phyloP scores from a whole-genome alignment of 2,888 invertebrate species.

The Aspidiotus destructor region DNA sequence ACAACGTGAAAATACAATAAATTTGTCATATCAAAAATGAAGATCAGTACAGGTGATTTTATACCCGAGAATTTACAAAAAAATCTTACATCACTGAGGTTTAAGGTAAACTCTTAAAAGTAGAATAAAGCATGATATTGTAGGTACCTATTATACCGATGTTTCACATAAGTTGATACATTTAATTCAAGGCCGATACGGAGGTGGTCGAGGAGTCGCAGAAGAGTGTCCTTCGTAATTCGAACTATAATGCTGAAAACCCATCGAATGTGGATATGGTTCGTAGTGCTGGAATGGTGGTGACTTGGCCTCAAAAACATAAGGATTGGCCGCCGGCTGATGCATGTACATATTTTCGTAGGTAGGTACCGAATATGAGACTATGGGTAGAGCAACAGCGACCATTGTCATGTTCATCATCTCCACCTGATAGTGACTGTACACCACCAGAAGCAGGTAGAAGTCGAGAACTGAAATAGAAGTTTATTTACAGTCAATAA shows the following conservation, averaged over 20 bases:
- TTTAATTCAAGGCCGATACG: neutral
- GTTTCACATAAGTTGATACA: too few relatives aligned
- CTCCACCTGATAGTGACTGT: neutral
- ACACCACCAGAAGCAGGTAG: neutral
- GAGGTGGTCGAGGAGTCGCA: neutral
- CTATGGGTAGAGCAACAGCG: neutral
- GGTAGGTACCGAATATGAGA: neutral
- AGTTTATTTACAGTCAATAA: too few relatives aligned
- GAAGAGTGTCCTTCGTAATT: neutral
- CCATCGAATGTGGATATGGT: neutral
- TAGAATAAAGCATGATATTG: too few relatives aligned
- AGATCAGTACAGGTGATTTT: too few relatives aligned
- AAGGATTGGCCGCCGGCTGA: neutral
- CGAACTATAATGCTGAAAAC: neutral
- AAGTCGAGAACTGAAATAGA: neutral
- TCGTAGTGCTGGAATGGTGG: neutral
- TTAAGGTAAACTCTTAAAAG: too few relatives aligned
- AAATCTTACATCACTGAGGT: too few relatives aligned
- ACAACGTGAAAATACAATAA: too few relatives aligned
- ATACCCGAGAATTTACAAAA: too few relatives aligned
- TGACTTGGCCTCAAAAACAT: neutral
- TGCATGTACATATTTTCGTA: neutral
- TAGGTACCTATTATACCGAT: too few relatives aligned
- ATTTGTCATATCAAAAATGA: too few relatives aligned
- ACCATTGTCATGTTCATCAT: conserved; percentile 1